phyloP scores from a whole-genome alignment of 2,113 vertebrate genomes.

The Elephas maximus region DNA sequence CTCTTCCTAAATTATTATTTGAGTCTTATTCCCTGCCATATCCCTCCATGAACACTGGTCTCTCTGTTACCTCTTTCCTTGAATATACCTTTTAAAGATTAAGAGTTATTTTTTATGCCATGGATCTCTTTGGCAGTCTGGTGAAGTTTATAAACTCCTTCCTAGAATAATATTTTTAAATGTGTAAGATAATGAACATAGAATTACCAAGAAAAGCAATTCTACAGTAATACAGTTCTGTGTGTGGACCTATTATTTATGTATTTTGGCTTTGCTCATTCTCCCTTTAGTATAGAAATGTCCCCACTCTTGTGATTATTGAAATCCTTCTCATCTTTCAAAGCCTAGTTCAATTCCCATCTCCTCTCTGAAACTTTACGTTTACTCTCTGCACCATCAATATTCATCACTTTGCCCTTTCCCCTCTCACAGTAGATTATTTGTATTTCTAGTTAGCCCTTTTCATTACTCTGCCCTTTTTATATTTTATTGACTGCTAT shows the following conservation, averaged over 20 bases:
- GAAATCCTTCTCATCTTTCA: conserved; percentile 2
- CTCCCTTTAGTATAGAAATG: background rate
- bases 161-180: background rate
- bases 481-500: background rate
- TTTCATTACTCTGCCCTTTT: background rate
- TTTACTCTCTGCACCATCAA: background rate
- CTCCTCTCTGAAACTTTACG: background rate
- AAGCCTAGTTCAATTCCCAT: background rate
- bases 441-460: conserved; percentile 24
- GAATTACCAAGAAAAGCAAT: background rate
- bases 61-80: background rate
- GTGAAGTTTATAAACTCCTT: background rate
- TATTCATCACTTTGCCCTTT: background rate
- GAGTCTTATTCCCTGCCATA: background rate
- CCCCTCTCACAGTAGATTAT: background rate
- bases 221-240: background rate
- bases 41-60: background rate
- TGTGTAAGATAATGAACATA: conserved; percentile 36
- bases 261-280: conserved; percentile 2
- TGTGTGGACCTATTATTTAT: background rate
- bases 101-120: background rate
- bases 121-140: background rate
- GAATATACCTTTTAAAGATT: background rate
- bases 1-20: background rate
- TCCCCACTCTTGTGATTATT: background rate